Conservation (phyloP, 2,797 vertebrate genomes). For the Botia kubotai region DNA sequence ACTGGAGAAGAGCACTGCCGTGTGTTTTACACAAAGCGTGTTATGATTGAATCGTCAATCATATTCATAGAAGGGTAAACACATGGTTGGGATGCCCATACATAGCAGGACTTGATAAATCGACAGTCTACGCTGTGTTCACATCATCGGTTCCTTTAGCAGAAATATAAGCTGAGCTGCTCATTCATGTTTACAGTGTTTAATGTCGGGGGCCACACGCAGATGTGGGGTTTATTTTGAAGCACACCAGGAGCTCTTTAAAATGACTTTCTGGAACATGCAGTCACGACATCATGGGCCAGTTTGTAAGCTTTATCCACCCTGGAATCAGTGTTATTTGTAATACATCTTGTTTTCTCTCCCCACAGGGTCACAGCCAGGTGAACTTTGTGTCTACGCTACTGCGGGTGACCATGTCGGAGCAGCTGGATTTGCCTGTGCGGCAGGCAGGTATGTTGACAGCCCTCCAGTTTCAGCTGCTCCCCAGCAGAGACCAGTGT, state of each 20-base stretch:
- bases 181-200: background rate
- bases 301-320: background rate
- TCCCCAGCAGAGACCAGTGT: background rate
- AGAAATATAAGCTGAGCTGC: background rate
- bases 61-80: background rate
- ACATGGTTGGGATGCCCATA: background rate
- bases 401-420: constrained; percentile 97
- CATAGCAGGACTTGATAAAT: background rate
- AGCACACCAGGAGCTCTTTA: background rate
- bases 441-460: constrained; percentile 93
- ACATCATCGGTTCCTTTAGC: background rate
- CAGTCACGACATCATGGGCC: background rate
- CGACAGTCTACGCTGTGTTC: background rate
- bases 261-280: background rate
- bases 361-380: constrained; percentile 88
- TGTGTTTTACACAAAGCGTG: constrained; percentile 1
- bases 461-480: background rate
- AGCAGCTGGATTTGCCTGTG: constrained; percentile 96
- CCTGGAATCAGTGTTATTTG: background rate
- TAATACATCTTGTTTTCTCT: background rate
- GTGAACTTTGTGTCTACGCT: constrained; percentile 96
- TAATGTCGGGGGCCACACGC: background rate
- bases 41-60: background rate
- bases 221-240: background rate
- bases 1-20: constrained; percentile 31